Base-by-base conservation (phyloP, 1,140 invertebrate genomes). In the Plutomurus gul region DNA sequence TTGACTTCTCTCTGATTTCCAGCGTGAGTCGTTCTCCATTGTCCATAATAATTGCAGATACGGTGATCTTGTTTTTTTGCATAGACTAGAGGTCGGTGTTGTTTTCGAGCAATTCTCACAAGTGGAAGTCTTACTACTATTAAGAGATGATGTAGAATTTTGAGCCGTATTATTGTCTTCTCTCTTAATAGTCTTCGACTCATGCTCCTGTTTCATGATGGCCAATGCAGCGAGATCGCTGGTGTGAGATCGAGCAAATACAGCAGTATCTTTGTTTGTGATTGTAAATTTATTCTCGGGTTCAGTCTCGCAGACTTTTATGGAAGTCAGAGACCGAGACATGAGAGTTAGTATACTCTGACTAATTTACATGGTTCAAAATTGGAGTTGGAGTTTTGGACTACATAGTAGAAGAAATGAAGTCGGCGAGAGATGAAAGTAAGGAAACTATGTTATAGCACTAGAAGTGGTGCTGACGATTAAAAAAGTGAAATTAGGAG, bases 1-100 rank as follows among this genome's bases (percentile, higher is more conserved):
- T 7, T 92, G 85, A 4, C 88, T 88, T 20, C 91, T 87, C 79
- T 93, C 91, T 75, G 89, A 88, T 75, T 89, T 86, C 85, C 89
- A 90, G 79, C 86, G 86, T 40, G 87, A 86, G 84, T 91, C 89
- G 43, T 77, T 72, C 30, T 82, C 80, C 20, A 77, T 56, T 5
- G 47, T 73, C 75, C 77, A 74, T 1, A 79, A 22, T 7, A 82
- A 74, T 49, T 82, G 80, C 30, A 79, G 76, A 47, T 79, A 82
- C 3, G 77, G 77, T 20, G 49, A 65, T 65, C 36, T 65, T n/a
- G 13, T 7, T 8, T 27, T 10, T n/a, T n/a, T 65, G 6, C 56
- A 65, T n/a, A 3, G 27, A 0, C 27, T 30, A 65, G 2, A 10
- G 39, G n/a, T 65, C 36, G 30, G 56, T 65, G 30, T n/a, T n/a